Conservation (phyloP, 2,113 vertebrate genomes). For the Rhinolophus ferrumequinum region DNA sequence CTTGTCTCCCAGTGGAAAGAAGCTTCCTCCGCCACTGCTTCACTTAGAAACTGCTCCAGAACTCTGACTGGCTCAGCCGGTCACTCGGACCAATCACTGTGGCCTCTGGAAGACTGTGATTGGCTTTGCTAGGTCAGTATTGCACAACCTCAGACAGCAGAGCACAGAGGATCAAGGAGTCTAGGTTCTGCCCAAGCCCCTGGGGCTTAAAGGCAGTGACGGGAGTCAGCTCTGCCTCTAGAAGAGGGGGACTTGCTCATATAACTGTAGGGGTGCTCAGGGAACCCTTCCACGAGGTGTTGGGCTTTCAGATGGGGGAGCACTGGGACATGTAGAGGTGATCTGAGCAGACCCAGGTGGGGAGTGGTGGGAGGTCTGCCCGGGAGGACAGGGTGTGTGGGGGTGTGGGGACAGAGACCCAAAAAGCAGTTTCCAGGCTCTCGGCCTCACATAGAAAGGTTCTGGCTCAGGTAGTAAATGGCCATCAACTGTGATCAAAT, state of each 20-base stretch:
- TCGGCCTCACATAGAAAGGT: too few species aligned
- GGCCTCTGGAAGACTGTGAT: background rate
- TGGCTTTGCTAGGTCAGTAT: background rate
- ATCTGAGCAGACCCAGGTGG: background rate
- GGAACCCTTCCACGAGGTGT: background rate
- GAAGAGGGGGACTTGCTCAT: background rate
- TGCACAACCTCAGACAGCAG: background rate
- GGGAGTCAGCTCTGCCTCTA: background rate
- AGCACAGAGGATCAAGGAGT: rapidly evolving
- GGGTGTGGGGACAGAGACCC: too few species aligned
- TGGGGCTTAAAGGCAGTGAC: too few species aligned
- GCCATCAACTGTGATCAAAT: too few species aligned
- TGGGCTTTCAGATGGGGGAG: too few species aligned
- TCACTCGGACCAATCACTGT: background rate
- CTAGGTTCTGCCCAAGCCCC: background rate
- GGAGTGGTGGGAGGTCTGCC: background rate
- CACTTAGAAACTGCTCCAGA: background rate
- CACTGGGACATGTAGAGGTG: background rate
- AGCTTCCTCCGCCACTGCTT: background rate
- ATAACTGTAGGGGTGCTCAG: background rate
- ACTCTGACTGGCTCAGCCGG: background rate
- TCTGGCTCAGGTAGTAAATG: too few species aligned
- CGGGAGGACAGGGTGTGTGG: background rate
- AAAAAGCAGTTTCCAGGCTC: too few species aligned
- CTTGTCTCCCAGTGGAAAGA: background rate